A percentile compares a stretch with the other conserved stretches of the same genome.
phyloP scores from a whole-genome alignment of 2,797 vertebrate genomes.

The Menidia menidia region DNA sequence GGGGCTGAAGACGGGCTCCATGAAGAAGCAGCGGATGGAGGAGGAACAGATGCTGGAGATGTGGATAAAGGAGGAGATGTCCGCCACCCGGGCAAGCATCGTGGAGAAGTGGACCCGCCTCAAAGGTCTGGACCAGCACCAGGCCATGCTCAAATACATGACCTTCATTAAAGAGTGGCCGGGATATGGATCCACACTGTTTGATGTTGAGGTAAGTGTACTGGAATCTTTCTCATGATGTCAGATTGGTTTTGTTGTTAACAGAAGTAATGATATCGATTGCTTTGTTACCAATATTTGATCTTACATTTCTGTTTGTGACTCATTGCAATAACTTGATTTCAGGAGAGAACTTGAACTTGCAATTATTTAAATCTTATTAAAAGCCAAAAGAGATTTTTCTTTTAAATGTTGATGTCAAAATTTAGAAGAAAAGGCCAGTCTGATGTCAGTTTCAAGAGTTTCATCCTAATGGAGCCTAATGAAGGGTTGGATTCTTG shows the following conservation, averaged over 20 bases:
- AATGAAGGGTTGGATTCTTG: too few species aligned
- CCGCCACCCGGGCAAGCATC: conserved; percentile 88
- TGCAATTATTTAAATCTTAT: too few species aligned
- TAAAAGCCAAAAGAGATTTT: too few species aligned
- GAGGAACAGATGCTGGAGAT: conserved; percentile 96
- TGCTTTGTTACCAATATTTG: background rate
- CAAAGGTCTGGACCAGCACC: conserved; percentile 89
- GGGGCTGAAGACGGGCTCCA: conserved; percentile 89
- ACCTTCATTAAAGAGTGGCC: conserved; percentile 91
- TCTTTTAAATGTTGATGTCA: too few species aligned
- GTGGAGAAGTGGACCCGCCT: conserved; percentile 91
- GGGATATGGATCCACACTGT: conserved; percentile 92
- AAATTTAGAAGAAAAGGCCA: too few species aligned
- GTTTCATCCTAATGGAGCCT: too few species aligned
- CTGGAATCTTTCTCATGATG: background rate
- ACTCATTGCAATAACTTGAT: background rate
- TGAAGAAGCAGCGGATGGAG: conserved; percentile 93
- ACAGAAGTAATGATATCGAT: background rate
- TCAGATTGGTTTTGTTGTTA: background rate
- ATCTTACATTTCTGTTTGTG: background rate
- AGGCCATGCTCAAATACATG: conserved; percentile 96
- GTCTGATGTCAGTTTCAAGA: too few species aligned
- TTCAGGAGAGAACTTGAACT: background rate
- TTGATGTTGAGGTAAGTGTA: conserved; percentile 89
- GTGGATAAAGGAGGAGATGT: conserved; percentile 95